Percentiles rank a stretch among this genome's conserved stretches.
Evolutionary conservation across 2,797 vertebrate species (phyloP).

Genomic region (Nyctalus aviator): DNA sequence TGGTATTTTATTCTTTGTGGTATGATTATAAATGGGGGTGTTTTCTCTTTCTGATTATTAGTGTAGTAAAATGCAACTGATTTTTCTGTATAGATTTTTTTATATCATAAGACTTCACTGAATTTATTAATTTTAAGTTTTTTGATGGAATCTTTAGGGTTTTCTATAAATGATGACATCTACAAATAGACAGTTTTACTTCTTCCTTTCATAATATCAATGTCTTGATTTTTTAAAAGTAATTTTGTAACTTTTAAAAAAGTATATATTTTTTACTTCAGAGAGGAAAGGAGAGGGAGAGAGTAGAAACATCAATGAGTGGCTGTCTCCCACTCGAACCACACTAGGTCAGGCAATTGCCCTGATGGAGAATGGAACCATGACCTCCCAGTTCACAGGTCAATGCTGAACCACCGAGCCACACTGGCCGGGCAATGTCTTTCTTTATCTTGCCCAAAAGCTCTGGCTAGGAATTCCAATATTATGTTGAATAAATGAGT

Average conservation of each 20-base stretch:
- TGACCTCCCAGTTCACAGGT: too few relatives aligned
- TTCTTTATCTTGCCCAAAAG: background rate
- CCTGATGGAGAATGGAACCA: too few relatives aligned
- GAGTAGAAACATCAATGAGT: too few relatives aligned
- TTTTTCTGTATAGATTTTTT: background rate
- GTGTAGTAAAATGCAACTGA: background rate
- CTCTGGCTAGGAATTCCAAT: background rate
- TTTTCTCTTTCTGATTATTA: background rate
- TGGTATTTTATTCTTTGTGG: background rate
- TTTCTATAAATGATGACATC: background rate
- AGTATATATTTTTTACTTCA: too few relatives aligned
- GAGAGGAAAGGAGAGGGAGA: too few relatives aligned
- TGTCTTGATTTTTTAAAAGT: background rate
- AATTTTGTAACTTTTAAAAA: too few relatives aligned
- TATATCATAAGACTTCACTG: background rate
- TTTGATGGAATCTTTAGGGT: background rate
- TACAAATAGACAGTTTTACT: background rate
- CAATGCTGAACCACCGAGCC: too few relatives aligned
- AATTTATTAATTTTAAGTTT: background rate
- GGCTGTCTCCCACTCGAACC: too few relatives aligned
- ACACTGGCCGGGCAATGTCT: background rate
- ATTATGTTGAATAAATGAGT: background rate
- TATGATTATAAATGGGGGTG: background rate
- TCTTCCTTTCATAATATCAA: background rate
- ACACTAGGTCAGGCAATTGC: too few relatives aligned